These are phyloP conservation scores for Oreonectes daqikongensis DNA, from an alignment of 2,797 vertebrate species.

Conservation along the genomic window DNA sequence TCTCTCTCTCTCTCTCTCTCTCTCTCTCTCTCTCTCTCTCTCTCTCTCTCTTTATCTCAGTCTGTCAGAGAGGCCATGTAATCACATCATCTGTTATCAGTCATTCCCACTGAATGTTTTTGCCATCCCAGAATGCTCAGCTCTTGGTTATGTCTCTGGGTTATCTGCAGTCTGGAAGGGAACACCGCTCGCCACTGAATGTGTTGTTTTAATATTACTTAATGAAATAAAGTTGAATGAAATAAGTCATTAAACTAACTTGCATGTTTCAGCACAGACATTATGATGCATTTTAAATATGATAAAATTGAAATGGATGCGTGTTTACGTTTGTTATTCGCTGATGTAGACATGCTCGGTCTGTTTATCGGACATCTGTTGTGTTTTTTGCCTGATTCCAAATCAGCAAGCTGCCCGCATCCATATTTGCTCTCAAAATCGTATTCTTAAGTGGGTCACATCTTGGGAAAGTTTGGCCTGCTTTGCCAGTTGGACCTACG, in stretches of 20 bases:
- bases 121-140: slow-evolving; percentile 50
- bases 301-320: not conserved
- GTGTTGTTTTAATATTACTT: no score
- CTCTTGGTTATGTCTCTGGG: slow-evolving; percentile 13
- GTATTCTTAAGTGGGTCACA: slow-evolving; percentile 58
- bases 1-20: slow-evolving; percentile 28
- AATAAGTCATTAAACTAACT: not conserved
- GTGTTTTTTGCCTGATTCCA: slow-evolving; percentile 19
- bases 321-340: not conserved
- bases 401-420: slow-evolving; percentile 54
- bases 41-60: slow-evolving; percentile 33
- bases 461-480: slow-evolving; percentile 63
- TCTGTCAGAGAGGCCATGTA: slow-evolving; percentile 38
- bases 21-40: slow-evolving; percentile 24
- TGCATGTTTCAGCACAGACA: not conserved
- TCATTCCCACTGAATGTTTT: slow-evolving; percentile 45
- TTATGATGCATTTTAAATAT: no score
- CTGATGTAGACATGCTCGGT: no score
- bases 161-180: slow-evolving; percentile 36
- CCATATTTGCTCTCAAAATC: slow-evolving; percentile 66
- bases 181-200: not conserved
- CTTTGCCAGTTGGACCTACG: slow-evolving; percentile 63
- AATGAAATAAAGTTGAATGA: no score
- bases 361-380: not conserved
- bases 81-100: slow-evolving; percentile 53